A percentile compares a stretch with the other conserved stretches of the same genome.
phyloP scores from a whole-genome alignment of 1,140 invertebrate genomes.

The Pogonus chalceus region DNA sequence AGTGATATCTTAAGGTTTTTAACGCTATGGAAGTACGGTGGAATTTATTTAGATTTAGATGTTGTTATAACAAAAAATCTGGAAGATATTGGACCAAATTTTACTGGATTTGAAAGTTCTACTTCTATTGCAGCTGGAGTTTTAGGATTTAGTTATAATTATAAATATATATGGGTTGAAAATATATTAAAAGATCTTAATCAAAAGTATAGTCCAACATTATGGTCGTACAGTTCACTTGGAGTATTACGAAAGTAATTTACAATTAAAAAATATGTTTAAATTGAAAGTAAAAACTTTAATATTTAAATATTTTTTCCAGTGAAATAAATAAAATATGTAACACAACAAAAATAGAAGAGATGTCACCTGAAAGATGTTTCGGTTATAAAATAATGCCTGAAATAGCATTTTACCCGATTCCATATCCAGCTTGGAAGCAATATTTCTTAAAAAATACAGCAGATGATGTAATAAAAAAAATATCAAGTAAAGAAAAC shows the following conservation, averaged over 20 bases:
- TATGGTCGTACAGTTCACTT: not conserved
- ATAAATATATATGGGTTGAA: slow-evolving; percentile 43
- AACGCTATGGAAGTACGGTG: slow-evolving; percentile 65
- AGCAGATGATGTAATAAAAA: too few relatives aligned
- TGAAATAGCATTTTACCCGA: too few relatives aligned
- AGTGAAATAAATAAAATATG: too few relatives aligned
- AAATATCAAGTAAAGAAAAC: too few relatives aligned
- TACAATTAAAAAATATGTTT: too few relatives aligned
- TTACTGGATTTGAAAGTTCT: slow-evolving; percentile 51
- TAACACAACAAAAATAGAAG: too few relatives aligned
- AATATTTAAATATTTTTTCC: too few relatives aligned
- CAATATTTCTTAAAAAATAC: too few relatives aligned
- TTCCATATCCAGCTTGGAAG: too few relatives aligned
- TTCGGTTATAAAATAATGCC: too few relatives aligned
- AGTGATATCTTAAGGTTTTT: slow-evolving; percentile 59
- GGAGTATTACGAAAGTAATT: not conserved
- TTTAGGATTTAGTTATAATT: slow-evolving; percentile 41
- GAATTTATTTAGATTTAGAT: slow-evolving; percentile 69
- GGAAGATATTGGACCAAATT: slow-evolving; percentile 47
- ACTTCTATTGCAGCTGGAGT: slow-evolving; percentile 52
- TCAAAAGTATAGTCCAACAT: slow-evolving; percentile 33
- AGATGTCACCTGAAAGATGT: too few relatives aligned
- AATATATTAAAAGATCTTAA: slow-evolving; percentile 48
- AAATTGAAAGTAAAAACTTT: too few relatives aligned
- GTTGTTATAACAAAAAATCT: slow-evolving; percentile 55